These are phyloP conservation scores for Lysandra coridon DNA, from an alignment of 2,888 invertebrate genomes.

Conservation along the genomic window DNA sequence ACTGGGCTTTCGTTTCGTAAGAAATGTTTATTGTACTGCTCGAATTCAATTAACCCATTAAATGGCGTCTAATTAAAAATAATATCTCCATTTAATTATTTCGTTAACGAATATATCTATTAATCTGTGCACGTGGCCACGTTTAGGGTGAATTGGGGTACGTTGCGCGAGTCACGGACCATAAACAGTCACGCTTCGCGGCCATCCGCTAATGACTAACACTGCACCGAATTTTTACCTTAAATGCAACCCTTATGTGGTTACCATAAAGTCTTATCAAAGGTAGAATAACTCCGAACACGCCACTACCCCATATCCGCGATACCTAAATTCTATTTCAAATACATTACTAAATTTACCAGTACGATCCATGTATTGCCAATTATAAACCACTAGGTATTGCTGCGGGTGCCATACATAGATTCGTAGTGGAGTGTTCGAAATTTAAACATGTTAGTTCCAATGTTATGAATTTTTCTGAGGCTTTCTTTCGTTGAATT, in stretches of 20 bases:
- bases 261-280: not conserved
- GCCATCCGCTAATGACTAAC: conserved; percentile 64
- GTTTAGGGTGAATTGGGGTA: conserved; percentile 70
- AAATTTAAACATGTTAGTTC: not conserved
- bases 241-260: not conserved
- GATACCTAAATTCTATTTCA: conserved; percentile 28
- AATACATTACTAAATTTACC: conserved; percentile 20
- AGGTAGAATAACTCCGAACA: conserved; percentile 30
- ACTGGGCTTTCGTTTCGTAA: not conserved
- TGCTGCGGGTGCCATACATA: not conserved
- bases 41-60: not conserved
- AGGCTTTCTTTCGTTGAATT: not conserved
- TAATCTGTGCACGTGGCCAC: conserved; percentile 76
- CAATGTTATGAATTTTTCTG: not conserved
- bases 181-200: conserved; percentile 74
- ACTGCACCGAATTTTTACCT: conserved; percentile 28
- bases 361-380: not conserved
- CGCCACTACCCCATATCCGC: conserved; percentile 41
- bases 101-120: conserved; percentile 60
- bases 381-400: not conserved
- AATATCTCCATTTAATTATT: conserved; percentile 20
- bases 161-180: conserved; percentile 65
- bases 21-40: not conserved
- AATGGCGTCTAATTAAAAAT: conserved; percentile 15
- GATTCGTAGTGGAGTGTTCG: not conserved